Percentiles rank a stretch among this genome's conserved stretches.
Conservation (phyloP, 23 tunicate genomes). For the Styela plicata region DNA sequence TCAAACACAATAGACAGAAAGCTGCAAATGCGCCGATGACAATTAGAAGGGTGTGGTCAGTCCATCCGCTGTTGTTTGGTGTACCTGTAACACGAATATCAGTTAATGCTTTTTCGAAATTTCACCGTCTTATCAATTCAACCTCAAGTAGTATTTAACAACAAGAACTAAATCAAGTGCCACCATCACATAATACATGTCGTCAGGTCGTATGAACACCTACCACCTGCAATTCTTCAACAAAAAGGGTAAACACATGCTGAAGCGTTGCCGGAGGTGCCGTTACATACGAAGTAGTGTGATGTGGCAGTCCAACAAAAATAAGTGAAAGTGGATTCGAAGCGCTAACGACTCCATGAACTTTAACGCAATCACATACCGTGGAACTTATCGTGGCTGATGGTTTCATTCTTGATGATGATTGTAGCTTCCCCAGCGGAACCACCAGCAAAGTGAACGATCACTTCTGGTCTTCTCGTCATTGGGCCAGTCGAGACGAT, state of each 20-base stretch:
- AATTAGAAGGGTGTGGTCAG: slow-evolving; percentile 30
- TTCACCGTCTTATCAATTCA: background rate
- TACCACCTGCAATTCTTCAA: slow-evolving; percentile 99
- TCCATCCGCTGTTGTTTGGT: too few relatives aligned
- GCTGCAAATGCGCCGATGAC: slow-evolving; percentile 51
- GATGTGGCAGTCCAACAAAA: background rate
- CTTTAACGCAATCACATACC: too few relatives aligned
- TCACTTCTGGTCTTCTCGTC: background rate
- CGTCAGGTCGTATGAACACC: slow-evolving; percentile 36
- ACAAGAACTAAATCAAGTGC: background rate
- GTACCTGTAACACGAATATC: too few relatives aligned
- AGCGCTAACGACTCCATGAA: too few relatives aligned
- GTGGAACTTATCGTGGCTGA: background rate
- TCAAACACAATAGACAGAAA: slow-evolving; percentile 48
- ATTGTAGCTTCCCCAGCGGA: background rate
- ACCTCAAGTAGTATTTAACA: background rate
- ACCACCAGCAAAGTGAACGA: background rate
- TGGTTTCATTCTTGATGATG: background rate
- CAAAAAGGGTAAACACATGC: slow-evolving; percentile 34
- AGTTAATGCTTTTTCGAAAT: background rate
- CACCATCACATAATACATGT: background rate
- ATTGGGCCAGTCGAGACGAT: background rate
- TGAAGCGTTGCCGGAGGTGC: slow-evolving; percentile 76
- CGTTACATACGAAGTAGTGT: slow-evolving; percentile 19
- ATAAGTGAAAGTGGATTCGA: too few relatives aligned